phyloP scores from a whole-genome alignment of 2,888 invertebrate species.

The Omphaloscelis lunosa region DNA sequence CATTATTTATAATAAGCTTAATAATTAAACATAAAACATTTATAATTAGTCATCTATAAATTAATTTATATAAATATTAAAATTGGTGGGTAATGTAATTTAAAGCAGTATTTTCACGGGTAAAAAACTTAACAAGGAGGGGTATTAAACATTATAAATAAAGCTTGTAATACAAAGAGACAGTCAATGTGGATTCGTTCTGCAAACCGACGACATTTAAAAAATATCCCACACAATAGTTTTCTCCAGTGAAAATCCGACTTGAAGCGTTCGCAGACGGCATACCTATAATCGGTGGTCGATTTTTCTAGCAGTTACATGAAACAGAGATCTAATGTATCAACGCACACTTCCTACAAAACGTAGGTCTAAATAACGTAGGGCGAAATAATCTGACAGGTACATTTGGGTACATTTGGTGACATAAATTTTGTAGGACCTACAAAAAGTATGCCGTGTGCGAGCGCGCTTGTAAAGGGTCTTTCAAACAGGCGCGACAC shows the following conservation, averaged over 20 bases:
- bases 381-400: too few species aligned
- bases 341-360: background rate
- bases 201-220: slow-evolving; percentile 6
- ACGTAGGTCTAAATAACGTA: too few species aligned
- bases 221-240: slow-evolving; percentile 7
- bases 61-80: slow-evolving; percentile 34
- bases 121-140: slow-evolving; percentile 31
- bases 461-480: background rate
- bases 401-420: too few species aligned
- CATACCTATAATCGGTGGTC: background rate
- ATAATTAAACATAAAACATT: slow-evolving; percentile 12
- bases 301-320: too few species aligned
- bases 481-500: too few species aligned
- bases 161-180: slow-evolving; percentile 40
- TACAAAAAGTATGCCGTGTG: background rate
- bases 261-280: background rate
- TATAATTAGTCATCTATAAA: slow-evolving; percentile 2
- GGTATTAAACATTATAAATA: slow-evolving; percentile 22
- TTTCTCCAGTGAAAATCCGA: slow-evolving; percentile 36
- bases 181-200: slow-evolving; percentile 8
- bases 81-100: slow-evolving; percentile 61
- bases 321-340: too few species aligned
- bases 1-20: slow-evolving; percentile 15
- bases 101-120: slow-evolving; percentile 57
- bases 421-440: too few species aligned